These are phyloP conservation scores for Ophthalmolycus amberensis DNA, from an alignment of 2,113 vertebrate genomes.

Conservation along the genomic window DNA sequence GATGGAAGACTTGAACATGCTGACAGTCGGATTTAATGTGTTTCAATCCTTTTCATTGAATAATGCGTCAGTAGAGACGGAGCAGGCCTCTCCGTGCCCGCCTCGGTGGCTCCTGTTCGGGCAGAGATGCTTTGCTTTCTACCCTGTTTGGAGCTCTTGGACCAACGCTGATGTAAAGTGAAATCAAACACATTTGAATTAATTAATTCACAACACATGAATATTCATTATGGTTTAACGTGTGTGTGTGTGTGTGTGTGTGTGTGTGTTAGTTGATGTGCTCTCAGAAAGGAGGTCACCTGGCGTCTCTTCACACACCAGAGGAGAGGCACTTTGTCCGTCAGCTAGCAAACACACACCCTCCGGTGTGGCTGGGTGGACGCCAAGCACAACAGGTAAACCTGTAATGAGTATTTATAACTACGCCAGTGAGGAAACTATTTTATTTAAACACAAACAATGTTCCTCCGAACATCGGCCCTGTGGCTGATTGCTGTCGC, in stretches of 20 bases:
- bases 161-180: background rate
- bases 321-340: constrained; percentile 6
- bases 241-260: constrained; percentile 19
- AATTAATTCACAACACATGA: background rate
- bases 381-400: constrained; percentile 5
- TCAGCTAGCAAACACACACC: background rate
- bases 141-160: constrained; percentile 52
- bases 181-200: background rate
- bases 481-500: no score
- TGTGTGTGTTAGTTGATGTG: constrained; percentile 28
- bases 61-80: background rate
- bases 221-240: background rate
- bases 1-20: background rate
- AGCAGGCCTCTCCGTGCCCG: background rate
- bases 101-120: constrained; percentile 13
- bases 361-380: constrained; percentile 30
- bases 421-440: no score
- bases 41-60: background rate
- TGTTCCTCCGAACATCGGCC: no score
- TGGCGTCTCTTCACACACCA: constrained; percentile 15
- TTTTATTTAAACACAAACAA: no score
- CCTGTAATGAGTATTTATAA: no score
- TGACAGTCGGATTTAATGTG: no score
- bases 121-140: constrained; percentile 18
- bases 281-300: background rate